phyloP scores from a whole-genome alignment of 2,113 vertebrate species.

The Lepisosteus osseus region DNA sequence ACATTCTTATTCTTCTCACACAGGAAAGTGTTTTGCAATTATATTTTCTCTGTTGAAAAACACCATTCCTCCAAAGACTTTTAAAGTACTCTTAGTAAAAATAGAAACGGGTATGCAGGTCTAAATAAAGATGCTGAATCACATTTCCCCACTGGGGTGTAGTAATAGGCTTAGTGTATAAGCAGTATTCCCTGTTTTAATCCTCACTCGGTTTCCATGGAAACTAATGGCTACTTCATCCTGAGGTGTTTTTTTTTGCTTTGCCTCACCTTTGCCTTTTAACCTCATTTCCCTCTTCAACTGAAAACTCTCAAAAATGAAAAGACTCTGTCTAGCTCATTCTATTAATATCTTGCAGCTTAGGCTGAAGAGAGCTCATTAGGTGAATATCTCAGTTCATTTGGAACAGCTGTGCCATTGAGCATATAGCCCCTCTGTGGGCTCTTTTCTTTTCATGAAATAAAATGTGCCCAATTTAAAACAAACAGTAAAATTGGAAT shows the following conservation, averaged over 20 bases:
- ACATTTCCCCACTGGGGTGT: too few species aligned
- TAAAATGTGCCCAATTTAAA: constrained; percentile 14
- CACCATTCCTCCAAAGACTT: too few species aligned
- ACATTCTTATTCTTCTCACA: too few species aligned
- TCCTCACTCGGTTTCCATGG: constrained; percentile 50
- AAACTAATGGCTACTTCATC: constrained; percentile 57
- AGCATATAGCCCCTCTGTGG: not conserved
- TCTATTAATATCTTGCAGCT: constrained; percentile 13
- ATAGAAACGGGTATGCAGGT: too few species aligned
- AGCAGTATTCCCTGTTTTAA: too few species aligned
- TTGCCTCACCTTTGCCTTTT: not conserved
- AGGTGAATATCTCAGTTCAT: constrained; percentile 16
- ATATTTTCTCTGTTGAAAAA: too few species aligned
- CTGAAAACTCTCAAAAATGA: not conserved
- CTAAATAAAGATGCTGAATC: too few species aligned
- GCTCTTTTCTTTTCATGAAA: constrained; percentile 1
- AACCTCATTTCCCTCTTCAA: not conserved
- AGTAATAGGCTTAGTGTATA: too few species aligned
- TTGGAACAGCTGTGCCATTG: constrained; percentile 14
- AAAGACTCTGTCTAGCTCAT: not conserved
- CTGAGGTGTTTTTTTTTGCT: constrained; percentile 39
- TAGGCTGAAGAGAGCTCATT: constrained; percentile 16
- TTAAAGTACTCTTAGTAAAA: too few species aligned
- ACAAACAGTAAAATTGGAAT: not conserved
- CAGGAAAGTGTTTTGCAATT: too few species aligned